phyloP scores from a whole-genome alignment of 2,888 invertebrate species.

The Amphipoea oculea region DNA sequence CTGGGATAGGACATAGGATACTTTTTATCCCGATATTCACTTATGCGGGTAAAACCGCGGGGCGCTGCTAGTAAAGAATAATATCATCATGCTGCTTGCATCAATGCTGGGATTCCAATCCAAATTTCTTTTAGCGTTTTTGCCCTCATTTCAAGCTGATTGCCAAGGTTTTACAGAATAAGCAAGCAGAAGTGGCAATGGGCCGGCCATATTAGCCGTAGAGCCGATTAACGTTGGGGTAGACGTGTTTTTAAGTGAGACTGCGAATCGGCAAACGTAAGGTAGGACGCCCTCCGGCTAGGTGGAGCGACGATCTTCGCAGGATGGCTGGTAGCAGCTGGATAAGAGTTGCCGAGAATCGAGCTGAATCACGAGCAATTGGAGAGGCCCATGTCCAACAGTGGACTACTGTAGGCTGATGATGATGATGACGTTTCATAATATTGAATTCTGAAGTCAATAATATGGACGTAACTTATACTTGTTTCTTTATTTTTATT shows the following conservation, averaged over 20 bases:
- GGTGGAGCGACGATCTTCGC: not conserved
- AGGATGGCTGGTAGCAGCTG: not conserved
- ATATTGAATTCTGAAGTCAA: not conserved
- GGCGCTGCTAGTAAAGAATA: no score
- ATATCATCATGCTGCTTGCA: not conserved
- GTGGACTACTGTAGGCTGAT: not conserved
- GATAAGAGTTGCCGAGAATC: not conserved
- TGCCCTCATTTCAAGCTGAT: not conserved
- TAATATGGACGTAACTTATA: not conserved
- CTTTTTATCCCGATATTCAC: no score
- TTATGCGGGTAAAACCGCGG: no score
- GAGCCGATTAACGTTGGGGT: not conserved
- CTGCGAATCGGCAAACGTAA: not conserved
- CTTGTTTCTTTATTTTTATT: not conserved
- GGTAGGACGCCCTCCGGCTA: not conserved
- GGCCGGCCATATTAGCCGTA: not conserved
- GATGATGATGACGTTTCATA: not conserved
- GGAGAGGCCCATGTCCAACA: not conserved
- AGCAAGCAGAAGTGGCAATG: not conserved
- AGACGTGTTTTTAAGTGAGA: not conserved
- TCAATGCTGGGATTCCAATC: not conserved
- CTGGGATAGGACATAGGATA: no score
- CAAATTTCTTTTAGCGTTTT: not conserved
- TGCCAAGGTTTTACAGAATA: not conserved
- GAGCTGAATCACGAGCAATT: not conserved